phyloP scores from a whole-genome alignment of 2,113 vertebrate genomes.

The Alethe castanea region DNA sequence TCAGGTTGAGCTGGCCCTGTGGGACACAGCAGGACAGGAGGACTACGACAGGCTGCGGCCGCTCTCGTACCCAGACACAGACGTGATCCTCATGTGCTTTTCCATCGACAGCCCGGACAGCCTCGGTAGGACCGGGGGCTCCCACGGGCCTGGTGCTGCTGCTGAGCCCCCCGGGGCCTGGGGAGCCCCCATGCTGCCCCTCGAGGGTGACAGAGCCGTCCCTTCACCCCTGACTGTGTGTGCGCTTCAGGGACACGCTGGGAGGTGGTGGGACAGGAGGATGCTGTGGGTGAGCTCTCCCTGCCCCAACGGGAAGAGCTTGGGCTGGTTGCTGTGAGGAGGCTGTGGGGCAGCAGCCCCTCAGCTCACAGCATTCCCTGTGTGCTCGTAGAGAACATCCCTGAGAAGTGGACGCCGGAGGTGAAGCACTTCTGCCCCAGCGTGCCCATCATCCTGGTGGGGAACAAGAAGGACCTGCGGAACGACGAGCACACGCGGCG shows the following conservation, averaged over 20 bases:
- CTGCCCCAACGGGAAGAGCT: fast-evolving
- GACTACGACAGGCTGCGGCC: conserved; percentile 95
- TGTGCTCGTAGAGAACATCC: conserved; percentile 87
- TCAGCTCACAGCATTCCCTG: fast-evolving
- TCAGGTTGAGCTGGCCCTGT: conserved; percentile 94
- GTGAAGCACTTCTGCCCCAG: conserved; percentile 99
- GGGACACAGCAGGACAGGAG: conserved; percentile 98
- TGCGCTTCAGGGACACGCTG: not conserved
- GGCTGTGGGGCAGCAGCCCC: not conserved
- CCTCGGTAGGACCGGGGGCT: conserved; percentile 79
- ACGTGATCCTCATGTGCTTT: conserved; percentile 98
- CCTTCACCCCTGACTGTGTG: not conserved
- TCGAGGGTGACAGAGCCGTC: not conserved
- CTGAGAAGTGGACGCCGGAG: conserved; percentile 97
- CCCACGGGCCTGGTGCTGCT: not conserved
- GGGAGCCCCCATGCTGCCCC: fast-evolving
- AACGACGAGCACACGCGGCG: conserved; percentile 93
- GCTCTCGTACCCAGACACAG: conserved; percentile 95
- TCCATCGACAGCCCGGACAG: conserved; percentile 98
- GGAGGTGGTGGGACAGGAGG: not conserved
- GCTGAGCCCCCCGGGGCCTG: fast-evolving
- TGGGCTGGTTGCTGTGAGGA: fast-evolving
- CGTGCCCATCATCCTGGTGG: conserved; percentile 96
- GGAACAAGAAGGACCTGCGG: conserved; percentile 96
- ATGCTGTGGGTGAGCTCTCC: fast-evolving